Evolutionary conservation across 2,888 invertebrate genomes (phyloP).

Genomic region (Caenorhabditis uteleia): DNA sequence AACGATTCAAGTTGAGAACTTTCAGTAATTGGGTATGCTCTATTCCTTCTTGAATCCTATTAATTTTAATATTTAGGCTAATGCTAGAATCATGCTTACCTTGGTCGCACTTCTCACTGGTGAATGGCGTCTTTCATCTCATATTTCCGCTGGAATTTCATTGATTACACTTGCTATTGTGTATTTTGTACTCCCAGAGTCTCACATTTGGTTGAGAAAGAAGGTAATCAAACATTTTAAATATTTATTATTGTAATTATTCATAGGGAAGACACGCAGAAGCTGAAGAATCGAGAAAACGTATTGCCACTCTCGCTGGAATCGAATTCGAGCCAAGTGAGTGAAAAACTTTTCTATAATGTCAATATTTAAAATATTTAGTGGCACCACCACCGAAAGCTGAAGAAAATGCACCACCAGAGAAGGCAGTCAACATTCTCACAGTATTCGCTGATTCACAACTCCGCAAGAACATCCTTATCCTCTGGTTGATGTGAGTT

Average conservation of each 20-base stretch:
- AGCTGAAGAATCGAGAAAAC: slow-evolving; percentile 42
- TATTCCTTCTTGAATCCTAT: neutral
- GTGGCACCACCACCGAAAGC: slow-evolving; percentile 28
- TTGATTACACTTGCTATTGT: slow-evolving; percentile 44
- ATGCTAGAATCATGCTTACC: slow-evolving; percentile 51
- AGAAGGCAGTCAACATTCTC: slow-evolving; percentile 37
- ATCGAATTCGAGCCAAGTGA: slow-evolving; percentile 41
- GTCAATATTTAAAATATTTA: neutral
- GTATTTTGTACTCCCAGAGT: slow-evolving; percentile 50
- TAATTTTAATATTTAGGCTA: slow-evolving; percentile 29
- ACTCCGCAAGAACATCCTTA: slow-evolving; percentile 44
- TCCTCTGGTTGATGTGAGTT: slow-evolving; percentile 48
- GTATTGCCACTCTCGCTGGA: slow-evolving; percentile 45
- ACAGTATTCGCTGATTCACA: slow-evolving; percentile 41
- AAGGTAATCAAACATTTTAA: slow-evolving; percentile 18
- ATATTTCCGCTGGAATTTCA: slow-evolving; percentile 44
- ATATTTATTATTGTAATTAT: neutral
- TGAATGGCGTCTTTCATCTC: slow-evolving; percentile 51
- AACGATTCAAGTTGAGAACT: slow-evolving; percentile 48
- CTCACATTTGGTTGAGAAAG: slow-evolving; percentile 51
- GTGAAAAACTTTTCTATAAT: neutral
- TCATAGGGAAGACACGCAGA: slow-evolving; percentile 39
- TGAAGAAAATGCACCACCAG: slow-evolving; percentile 26
- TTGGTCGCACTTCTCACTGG: slow-evolving; percentile 47
- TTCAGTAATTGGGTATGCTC: slow-evolving; percentile 48